Conservation (phyloP, 2,888 invertebrate species). For the Dicranocentrus wangi region DNA sequence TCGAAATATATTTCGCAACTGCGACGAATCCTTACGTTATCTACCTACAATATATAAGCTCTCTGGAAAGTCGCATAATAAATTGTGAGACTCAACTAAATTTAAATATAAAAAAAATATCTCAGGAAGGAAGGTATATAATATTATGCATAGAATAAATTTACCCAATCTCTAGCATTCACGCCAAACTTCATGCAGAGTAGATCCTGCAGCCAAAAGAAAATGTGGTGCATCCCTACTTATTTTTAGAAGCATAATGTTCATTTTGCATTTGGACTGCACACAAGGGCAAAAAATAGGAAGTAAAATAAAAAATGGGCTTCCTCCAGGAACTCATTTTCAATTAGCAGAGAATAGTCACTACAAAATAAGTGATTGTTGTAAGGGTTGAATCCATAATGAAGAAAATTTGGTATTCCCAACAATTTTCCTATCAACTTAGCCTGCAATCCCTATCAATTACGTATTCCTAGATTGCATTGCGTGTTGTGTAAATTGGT, state of each 20-base stretch:
- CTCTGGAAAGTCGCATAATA: constrained; percentile 11
- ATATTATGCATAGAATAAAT: no score
- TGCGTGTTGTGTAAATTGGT: neutral
- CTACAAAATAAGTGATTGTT: neutral
- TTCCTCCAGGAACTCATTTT: constrained; percentile 25
- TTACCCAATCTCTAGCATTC: no score
- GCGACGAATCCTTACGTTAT: neutral
- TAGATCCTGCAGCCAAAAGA: no score
- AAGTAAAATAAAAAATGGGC: neutral
- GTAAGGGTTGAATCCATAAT: neutral
- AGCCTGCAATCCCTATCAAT: neutral
- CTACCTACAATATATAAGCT: neutral
- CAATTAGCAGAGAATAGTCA: neutral
- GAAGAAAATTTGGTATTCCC: constrained; percentile 3
- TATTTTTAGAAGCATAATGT: neutral
- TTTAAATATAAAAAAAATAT: neutral
- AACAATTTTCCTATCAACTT: constrained; percentile 5
- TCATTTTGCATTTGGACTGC: neutral
- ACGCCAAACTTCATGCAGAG: no score
- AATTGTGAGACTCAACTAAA: no score
- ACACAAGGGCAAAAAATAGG: neutral
- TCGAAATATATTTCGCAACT: constrained; percentile 2
- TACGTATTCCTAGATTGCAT: constrained; percentile 1
- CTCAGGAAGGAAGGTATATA: no score
- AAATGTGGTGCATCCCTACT: neutral